Evolutionary conservation across 64 coral and sea anemone genomes (phyloP), one percentile per base, ranked within the genome.

Genomic region (Montipora efflorescens): DNA sequence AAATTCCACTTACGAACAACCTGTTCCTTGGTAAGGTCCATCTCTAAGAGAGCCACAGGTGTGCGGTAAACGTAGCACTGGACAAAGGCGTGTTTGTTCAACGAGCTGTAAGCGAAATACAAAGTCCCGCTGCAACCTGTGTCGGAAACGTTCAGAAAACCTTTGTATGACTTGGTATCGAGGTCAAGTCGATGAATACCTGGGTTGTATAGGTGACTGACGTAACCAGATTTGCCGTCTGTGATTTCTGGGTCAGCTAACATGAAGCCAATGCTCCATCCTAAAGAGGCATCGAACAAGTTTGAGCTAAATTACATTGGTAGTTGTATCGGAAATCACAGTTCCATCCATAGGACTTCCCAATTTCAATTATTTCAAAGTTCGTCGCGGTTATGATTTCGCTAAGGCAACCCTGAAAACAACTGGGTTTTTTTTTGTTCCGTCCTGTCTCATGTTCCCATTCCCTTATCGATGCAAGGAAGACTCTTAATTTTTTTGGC

Each of bases 191-290:
- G 47, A 19, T 91, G 89, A 5, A 91, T 5, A 18, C 89, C 89
- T 36, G 89, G 89, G 78, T 91, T 81, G n/a, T 4, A 69, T 19
- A 91, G 47, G 67, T 91, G 89, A 48, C 77, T 91, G 36, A 91
- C 89, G 45, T 72, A 91, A 10, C 74, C 89, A 18, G 64, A 7
- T 14, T 91, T 80, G 62, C 89, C 89, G 21, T 91, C 43, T 9
- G 50, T 48, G 61, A 91, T 22, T 62, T 80, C 2, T 72, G 59
- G 7, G 78, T 91, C 18, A 21, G 89, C 76, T 10, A 52, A 47
- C 89, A 91, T 91, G 77, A 53, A 80, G 19, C 89, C 89, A 66
- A 74, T 78, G 3, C 78, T 82, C 62, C 61, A 91, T 2, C 89
- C 89, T 91, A 75, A 16, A 43, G 5, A 55, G 10, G 13, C 47